Evolutionary conservation across 1,140 invertebrate genomes (phyloP).

Genomic region (Xylocopa sonorina): DNA sequence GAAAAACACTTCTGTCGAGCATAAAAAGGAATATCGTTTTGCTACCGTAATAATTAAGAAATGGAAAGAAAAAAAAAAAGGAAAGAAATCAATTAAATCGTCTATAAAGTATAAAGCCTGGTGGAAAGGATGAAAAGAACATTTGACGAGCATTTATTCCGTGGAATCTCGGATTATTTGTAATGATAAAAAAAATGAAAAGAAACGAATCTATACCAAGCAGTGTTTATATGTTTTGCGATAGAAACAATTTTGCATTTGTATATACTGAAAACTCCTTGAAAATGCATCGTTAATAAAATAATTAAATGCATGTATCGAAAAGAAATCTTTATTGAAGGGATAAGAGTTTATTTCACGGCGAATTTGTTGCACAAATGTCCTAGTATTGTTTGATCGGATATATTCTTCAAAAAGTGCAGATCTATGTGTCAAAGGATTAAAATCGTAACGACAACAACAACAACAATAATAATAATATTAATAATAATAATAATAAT

Average conservation of each 20-base stretch:
- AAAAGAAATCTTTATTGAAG: conserved; percentile 51
- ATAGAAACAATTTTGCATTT: conserved; percentile 61
- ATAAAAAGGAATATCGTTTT: conserved; percentile 32
- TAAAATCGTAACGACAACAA: background rate
- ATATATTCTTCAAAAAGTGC: conserved; percentile 24
- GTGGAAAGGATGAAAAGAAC: conserved; percentile 13
- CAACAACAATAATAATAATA: too few relatives aligned
- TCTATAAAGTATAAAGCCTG: conserved; percentile 10
- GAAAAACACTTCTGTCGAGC: conserved; percentile 37
- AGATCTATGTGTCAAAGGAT: background rate
- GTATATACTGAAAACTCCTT: conserved; percentile 50
- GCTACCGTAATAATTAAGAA: conserved; percentile 19
- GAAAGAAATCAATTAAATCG: too few relatives aligned
- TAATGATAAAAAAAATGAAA: conserved; percentile 30
- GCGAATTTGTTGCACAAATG: conserved; percentile 40
- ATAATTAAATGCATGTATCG: conserved; percentile 40
- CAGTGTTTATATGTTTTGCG: conserved; percentile 50
- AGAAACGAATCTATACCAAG: conserved; percentile 36
- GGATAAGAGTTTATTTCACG: conserved; percentile 45
- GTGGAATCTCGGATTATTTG: conserved; percentile 42
- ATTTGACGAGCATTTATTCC: conserved; percentile 51
- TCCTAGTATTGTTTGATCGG: conserved; percentile 10
- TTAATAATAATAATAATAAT: too few relatives aligned
- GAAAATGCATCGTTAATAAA: conserved; percentile 39
- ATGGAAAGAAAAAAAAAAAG: too few relatives aligned